Percentiles rank a stretch among this genome's conserved stretches.
Evolutionary conservation across 2,797 vertebrate species (phyloP).

Genomic region (Sitta carolinensis): DNA sequence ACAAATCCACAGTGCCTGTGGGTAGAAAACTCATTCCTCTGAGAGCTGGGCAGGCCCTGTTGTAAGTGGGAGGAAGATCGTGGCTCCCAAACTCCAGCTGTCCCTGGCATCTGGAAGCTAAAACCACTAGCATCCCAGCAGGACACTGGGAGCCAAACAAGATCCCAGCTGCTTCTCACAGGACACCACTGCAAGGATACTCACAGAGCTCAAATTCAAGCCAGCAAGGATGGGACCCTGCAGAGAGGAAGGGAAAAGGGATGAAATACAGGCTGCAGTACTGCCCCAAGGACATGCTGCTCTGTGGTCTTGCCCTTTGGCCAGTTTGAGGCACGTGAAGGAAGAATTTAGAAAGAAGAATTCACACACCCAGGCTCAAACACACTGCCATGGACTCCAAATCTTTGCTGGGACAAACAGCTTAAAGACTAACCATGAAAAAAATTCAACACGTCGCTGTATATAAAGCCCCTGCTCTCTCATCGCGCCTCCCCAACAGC

Average conservation of each 20-base stretch:
- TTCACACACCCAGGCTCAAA: background rate
- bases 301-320: background rate
- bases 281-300: background rate
- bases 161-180: background rate
- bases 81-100: background rate
- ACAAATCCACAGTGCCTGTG: background rate
- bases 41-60: background rate
- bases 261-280: background rate
- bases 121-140: background rate
- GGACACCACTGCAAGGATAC: background rate
- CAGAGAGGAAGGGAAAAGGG: background rate
- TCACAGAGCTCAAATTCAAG: background rate
- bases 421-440: background rate
- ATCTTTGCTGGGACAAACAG: background rate
- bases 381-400: background rate
- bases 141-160: background rate
- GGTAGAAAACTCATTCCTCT: background rate
- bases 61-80: background rate
- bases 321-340: fast-evolving
- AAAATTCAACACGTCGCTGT: background rate
- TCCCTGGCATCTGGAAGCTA: background rate
- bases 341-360: background rate
- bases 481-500: background rate
- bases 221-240: background rate
- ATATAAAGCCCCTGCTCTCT: constrained; percentile 16